phyloP scores from a whole-genome alignment of 2,113 vertebrate species.

The Xyrauchen texanus region DNA sequence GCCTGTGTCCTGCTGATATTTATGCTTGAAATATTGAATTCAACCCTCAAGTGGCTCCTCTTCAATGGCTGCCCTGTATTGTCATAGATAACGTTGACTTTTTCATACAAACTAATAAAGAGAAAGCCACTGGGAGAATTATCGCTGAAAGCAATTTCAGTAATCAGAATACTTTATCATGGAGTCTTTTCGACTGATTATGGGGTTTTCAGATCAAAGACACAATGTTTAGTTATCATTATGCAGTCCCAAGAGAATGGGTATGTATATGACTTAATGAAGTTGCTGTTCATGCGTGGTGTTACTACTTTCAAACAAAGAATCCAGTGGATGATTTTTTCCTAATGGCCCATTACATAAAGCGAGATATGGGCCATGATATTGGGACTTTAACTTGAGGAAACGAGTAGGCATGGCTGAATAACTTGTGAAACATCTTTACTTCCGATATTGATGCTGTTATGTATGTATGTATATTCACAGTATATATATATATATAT shows the following conservation, averaged over 20 bases:
- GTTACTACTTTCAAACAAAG: background rate
- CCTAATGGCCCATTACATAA: background rate
- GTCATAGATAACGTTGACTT: slow-evolving; percentile 53
- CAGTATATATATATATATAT: too few species aligned
- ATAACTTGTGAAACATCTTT: too few species aligned
- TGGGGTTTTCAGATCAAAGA: slow-evolving; percentile 42
- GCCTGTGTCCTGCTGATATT: slow-evolving; percentile 54
- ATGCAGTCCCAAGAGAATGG: slow-evolving; percentile 6
- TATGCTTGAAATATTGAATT: slow-evolving; percentile 50
- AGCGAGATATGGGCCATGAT: slow-evolving; percentile 5
- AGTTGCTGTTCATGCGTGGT: background rate
- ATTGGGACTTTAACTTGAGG: background rate
- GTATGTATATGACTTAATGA: slow-evolving; percentile 24
- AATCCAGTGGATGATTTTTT: slow-evolving; percentile 14
- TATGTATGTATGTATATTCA: too few species aligned
- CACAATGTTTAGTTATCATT: slow-evolving; percentile 31
- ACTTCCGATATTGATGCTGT: too few species aligned
- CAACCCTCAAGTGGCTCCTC: slow-evolving; percentile 52
- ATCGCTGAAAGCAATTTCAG: slow-evolving; percentile 35
- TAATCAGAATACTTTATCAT: slow-evolving; percentile 39
- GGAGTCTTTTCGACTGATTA: slow-evolving; percentile 35
- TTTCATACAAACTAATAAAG: slow-evolving; percentile 29
- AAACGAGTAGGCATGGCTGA: too few species aligned
- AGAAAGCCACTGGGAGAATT: slow-evolving; percentile 26
- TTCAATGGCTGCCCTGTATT: slow-evolving; percentile 43